Evolutionary conservation across 2,797 vertebrate genomes (phyloP).

Genomic region (Austrolebias charrua): DNA sequence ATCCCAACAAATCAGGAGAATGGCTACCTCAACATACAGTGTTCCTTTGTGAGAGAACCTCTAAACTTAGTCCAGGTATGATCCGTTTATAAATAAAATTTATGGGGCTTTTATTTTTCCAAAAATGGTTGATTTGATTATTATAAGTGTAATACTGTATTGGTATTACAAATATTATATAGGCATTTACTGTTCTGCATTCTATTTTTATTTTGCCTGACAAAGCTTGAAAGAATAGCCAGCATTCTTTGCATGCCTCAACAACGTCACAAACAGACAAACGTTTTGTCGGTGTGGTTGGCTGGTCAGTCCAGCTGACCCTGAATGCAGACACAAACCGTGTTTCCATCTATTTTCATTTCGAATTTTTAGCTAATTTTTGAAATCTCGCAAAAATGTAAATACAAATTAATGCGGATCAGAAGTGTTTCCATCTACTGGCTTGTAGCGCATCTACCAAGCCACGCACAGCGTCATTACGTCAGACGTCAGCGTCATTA

Average conservation of each 20-base stretch:
- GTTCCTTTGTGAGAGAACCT: constrained; percentile 4
- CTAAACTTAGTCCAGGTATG: constrained; percentile 3
- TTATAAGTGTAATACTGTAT: too few relatives aligned
- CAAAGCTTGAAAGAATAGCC: constrained; percentile 60
- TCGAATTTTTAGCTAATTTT: too few relatives aligned
- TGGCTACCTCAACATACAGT: constrained; percentile 21
- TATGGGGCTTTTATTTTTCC: neutral
- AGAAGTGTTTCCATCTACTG: too few relatives aligned
- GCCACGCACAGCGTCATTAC: too few relatives aligned
- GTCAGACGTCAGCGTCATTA: too few relatives aligned
- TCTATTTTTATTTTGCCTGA: constrained; percentile 35
- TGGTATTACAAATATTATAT: neutral
- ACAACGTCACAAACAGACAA: constrained; percentile 63
- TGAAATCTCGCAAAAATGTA: too few relatives aligned
- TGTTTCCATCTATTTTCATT: too few relatives aligned
- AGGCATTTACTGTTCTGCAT: constrained; percentile 34
- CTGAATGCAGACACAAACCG: constrained; percentile 16
- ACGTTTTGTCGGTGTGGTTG: constrained; percentile 23
- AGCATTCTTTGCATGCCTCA: constrained; percentile 65
- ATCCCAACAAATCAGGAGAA: constrained; percentile 10
- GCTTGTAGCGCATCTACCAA: too few relatives aligned
- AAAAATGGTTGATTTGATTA: neutral
- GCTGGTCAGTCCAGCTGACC: constrained; percentile 24
- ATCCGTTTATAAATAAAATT: neutral
- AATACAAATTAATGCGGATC: too few relatives aligned